A percentile compares a stretch with the other conserved stretches of the same genome.
Evolutionary conservation across 2,888 invertebrate genomes (phyloP).

Genomic region (Pogonocherus hispidulus): DNA sequence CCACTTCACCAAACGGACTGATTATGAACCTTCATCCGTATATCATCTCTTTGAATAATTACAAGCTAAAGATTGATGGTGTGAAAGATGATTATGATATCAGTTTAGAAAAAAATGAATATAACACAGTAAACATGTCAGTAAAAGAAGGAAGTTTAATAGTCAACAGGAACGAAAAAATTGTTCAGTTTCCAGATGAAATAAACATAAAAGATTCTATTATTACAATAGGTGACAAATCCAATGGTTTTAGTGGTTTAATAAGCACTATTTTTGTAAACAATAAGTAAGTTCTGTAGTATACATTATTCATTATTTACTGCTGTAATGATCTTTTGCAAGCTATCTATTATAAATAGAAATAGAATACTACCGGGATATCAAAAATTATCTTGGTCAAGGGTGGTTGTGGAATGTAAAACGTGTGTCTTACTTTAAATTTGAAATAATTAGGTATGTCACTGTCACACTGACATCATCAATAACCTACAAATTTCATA

Average conservation of each 20-base stretch:
- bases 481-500: too few relatives aligned
- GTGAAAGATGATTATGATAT: background rate
- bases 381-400: too few relatives aligned
- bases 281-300: slow-evolving; percentile 80
- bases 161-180: slow-evolving; percentile 40
- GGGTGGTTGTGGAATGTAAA: too few relatives aligned
- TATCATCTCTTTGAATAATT: slow-evolving; percentile 14
- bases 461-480: too few relatives aligned
- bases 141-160: slow-evolving; percentile 6
- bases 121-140: slow-evolving; percentile 34
- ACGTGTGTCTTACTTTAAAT: too few relatives aligned
- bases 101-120: slow-evolving; percentile 31
- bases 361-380: too few relatives aligned
- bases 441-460: too few relatives aligned
- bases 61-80: slow-evolving; percentile 11
- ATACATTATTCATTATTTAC: too few relatives aligned
- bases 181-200: slow-evolving; percentile 30
- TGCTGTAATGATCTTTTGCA: too few relatives aligned
- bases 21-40: slow-evolving; percentile 44
- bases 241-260: slow-evolving; percentile 76
- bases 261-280: slow-evolving; percentile 89
- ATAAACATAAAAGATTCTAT: slow-evolving; percentile 33
- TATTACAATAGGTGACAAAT: slow-evolving; percentile 42
- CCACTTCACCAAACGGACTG: slow-evolving; percentile 46
- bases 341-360: too few relatives aligned